These are phyloP conservation scores for Hydrochoerus hydrochaeris DNA, from an alignment of 2,113 vertebrate genomes.

Conservation along the genomic window DNA sequence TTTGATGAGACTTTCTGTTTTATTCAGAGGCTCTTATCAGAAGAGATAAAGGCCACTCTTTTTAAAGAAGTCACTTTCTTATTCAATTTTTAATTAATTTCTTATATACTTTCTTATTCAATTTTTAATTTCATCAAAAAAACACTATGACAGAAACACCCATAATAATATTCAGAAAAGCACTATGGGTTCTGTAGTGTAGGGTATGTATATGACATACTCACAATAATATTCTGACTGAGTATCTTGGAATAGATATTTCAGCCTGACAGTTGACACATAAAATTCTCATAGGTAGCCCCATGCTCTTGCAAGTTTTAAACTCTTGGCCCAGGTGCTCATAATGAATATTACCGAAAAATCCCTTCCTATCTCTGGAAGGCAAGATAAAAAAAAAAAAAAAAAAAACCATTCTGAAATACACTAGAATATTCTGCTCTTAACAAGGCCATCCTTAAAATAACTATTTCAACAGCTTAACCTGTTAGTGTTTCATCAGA, in stretches of 20 bases:
- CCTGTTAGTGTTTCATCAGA: neutral
- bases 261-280: neutral
- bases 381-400: neutral
- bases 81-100: no score
- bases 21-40: neutral
- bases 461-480: neutral
- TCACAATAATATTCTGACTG: neutral
- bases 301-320: neutral
- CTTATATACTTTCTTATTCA: neutral
- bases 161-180: neutral
- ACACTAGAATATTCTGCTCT: neutral
- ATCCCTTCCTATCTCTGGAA: neutral
- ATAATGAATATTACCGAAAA: neutral
- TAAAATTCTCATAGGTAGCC: neutral
- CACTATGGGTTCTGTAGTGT: no score
- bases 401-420: neutral
- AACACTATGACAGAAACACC: neutral
- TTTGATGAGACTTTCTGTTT: neutral
- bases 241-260: neutral
- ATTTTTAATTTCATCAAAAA: neutral
- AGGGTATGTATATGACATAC: no score
- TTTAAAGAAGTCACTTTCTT: no score
- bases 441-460: neutral
- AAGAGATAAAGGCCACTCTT: neutral
- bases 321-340: neutral